phyloP scores from a whole-genome alignment of 2,888 invertebrate species.

The Epistrophe eligans region DNA sequence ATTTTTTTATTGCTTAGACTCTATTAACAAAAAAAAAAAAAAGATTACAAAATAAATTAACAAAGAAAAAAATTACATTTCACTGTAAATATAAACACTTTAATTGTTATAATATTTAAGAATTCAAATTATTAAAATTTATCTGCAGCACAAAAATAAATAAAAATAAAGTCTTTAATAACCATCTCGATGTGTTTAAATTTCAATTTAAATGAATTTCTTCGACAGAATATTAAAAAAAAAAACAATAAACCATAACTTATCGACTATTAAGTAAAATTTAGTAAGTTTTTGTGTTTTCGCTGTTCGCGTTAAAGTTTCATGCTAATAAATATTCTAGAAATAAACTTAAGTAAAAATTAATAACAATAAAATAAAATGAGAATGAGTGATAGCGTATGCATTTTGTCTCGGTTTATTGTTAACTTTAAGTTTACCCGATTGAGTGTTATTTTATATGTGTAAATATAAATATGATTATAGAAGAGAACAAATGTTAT shows the following conservation, averaged over 20 bases:
- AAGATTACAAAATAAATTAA: conserved; percentile 22
- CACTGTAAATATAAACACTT: conserved; percentile 67
- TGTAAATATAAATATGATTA: conserved; percentile 43
- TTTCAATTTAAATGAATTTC: conserved; percentile 59
- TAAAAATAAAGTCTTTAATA: conserved; percentile 38
- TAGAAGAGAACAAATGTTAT: conserved; percentile 29
- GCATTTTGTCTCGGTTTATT: conserved; percentile 41
- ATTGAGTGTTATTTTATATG: conserved; percentile 54
- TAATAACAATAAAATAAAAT: not conserved
- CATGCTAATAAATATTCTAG: conserved; percentile 30
- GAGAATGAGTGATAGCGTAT: conserved; percentile 20
- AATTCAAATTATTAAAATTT: conserved; percentile 20
- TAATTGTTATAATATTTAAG: conserved; percentile 50
- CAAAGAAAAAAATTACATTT: conserved; percentile 50
- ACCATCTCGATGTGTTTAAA: conserved; percentile 67
- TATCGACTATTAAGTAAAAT: conserved; percentile 37
- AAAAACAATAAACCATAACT: conserved; percentile 39
- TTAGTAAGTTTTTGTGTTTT: conserved; percentile 41
- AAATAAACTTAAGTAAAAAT: conserved; percentile 14
- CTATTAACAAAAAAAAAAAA: conserved; percentile 38
- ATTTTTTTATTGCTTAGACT: conserved; percentile 73
- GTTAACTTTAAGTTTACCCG: conserved; percentile 34
- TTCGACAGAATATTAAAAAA: conserved; percentile 47
- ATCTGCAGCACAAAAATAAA: conserved; percentile 36
- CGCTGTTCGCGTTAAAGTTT: conserved; percentile 49